These are phyloP conservation scores for Echeneis naucrates DNA, from an alignment of 2,797 vertebrate genomes.

Conservation along the genomic window DNA sequence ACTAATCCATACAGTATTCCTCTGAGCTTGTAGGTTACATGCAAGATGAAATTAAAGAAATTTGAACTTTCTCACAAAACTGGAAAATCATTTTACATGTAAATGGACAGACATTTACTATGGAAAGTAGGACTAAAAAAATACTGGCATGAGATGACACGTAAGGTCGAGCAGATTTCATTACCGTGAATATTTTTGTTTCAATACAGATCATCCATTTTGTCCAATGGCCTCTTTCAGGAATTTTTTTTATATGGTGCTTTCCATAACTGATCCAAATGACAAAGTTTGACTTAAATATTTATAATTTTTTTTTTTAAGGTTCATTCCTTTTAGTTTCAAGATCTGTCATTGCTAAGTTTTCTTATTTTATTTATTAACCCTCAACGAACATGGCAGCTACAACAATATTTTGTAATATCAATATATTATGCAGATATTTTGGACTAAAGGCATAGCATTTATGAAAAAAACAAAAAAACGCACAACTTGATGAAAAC, in stretches of 20 bases:
- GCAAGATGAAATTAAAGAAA: constrained; percentile 5
- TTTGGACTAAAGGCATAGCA: not conserved
- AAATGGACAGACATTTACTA: not conserved
- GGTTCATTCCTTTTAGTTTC: not conserved
- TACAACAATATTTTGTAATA: constrained; percentile 1
- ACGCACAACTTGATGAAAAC: constrained; percentile 22
- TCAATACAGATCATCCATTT: not conserved
- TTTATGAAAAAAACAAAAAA: not conserved
- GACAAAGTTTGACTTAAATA: too few species aligned
- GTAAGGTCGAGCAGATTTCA: not conserved
- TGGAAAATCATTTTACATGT: not conserved
- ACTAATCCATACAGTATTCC: not conserved
- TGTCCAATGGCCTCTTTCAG: not conserved
- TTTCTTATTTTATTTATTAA: not conserved
- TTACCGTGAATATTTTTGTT: not conserved
- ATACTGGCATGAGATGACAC: not conserved
- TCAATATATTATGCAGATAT: constrained; percentile 5
- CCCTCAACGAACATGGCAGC: not conserved
- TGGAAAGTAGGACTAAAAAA: not conserved
- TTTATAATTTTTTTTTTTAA: not conserved
- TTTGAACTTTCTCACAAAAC: not conserved
- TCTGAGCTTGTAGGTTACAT: constrained; percentile 21
- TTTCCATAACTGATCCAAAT: not conserved
- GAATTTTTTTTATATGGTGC: not conserved
- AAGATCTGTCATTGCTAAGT: not conserved